Percentiles rank a stretch among this genome's conserved stretches.
These are phyloP conservation scores for Parauchenoglanis punctatus DNA, from an alignment of 2,797 vertebrate genomes.

Conservation along the genomic window DNA sequence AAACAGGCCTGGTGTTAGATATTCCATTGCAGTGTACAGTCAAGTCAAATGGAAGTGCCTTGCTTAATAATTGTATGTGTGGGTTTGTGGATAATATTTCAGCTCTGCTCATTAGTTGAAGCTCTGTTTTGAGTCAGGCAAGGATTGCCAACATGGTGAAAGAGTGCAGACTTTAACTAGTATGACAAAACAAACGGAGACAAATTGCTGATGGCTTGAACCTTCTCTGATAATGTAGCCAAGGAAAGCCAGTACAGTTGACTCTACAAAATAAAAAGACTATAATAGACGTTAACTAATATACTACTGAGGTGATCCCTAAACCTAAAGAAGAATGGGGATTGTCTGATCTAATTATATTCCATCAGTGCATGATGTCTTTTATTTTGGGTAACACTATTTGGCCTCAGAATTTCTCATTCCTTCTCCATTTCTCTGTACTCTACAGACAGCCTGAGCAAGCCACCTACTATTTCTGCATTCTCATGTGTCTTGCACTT, in stretches of 20 bases:
- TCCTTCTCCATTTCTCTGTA: background rate
- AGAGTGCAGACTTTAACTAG: constrained; percentile 62
- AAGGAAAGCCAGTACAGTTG: constrained; percentile 47
- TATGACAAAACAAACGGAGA: constrained; percentile 72
- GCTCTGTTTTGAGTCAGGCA: constrained; percentile 71
- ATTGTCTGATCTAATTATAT: background rate
- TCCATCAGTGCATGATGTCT: background rate
- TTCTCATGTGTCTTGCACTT: constrained; percentile 49
- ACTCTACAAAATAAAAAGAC: constrained; percentile 49
- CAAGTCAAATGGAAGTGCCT: constrained; percentile 50
- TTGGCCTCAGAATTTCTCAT: background rate
- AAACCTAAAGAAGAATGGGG: background rate
- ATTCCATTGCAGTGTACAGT: constrained; percentile 57
- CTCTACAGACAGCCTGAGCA: background rate
- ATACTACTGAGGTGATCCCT: constrained; percentile 48
- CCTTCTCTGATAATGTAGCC: constrained; percentile 49
- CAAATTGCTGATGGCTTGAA: constrained; percentile 61
- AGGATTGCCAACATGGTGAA: constrained; percentile 62
- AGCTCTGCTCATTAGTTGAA: constrained; percentile 63
- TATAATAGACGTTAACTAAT: constrained; percentile 48
- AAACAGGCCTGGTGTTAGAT: constrained; percentile 64
- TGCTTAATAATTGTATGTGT: constrained; percentile 58
- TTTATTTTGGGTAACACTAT: background rate
- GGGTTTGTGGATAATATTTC: constrained; percentile 74
- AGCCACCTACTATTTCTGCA: background rate